Conservation (phyloP, 2,888 invertebrate species). For the Pristionchus arcanus region DNA sequence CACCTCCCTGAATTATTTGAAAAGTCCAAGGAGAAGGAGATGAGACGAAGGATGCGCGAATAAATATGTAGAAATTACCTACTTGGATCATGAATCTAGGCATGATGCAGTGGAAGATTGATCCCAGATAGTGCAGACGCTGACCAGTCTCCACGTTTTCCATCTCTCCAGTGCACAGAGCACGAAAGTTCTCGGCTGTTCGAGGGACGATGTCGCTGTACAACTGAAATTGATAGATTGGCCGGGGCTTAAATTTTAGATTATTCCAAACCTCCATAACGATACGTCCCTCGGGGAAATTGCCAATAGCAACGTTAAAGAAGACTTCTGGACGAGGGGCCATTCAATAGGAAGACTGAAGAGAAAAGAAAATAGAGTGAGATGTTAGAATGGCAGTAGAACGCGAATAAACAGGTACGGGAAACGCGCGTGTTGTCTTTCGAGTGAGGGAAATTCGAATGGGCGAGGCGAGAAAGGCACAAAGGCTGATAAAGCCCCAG, state of each 20-base stretch:
- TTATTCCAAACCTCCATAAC: constrained; percentile 72
- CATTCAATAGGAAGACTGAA: constrained; percentile 64
- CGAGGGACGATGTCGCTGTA: constrained; percentile 94
- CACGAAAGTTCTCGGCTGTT: constrained; percentile 93
- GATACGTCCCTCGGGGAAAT: constrained; percentile 74
- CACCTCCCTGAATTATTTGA: constrained; percentile 82
- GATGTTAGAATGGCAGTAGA: neutral
- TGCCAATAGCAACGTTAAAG: constrained; percentile 77
- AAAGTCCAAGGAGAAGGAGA: no score
- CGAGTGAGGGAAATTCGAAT: no score
- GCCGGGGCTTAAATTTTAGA: neutral
- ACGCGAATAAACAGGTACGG: neutral
- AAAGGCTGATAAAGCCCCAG: no score
- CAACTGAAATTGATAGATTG: constrained; percentile 83
- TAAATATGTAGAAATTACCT: neutral
- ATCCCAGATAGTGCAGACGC: constrained; percentile 86
- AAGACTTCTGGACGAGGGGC: constrained; percentile 71
- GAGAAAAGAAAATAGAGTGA: neutral
- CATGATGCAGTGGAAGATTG: constrained; percentile 94
- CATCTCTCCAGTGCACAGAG: constrained; percentile 95
- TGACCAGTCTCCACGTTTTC: constrained; percentile 86
- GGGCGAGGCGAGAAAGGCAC: no score
- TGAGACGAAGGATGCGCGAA: no score
- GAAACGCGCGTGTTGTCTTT: neutral
- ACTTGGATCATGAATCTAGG: constrained; percentile 98